A percentile compares a stretch with the other conserved stretches of the same genome.
phyloP scores from a whole-genome alignment of 2,113 vertebrate genomes.

The Hipposideros armiger region DNA sequence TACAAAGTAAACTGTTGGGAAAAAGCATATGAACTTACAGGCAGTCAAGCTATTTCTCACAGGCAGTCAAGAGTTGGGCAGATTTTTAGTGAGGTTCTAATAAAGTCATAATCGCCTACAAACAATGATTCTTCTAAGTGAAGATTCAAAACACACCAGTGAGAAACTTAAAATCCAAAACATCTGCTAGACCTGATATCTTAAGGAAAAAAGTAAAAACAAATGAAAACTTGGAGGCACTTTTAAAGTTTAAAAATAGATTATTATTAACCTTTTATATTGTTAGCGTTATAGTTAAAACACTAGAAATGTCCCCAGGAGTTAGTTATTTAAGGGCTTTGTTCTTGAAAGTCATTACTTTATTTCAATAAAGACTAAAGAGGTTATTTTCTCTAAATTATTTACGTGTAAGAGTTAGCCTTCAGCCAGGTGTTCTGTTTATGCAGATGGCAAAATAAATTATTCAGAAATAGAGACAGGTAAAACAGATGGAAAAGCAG shows the following conservation, averaged over 20 bases:
- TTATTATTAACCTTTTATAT: slow-evolving; percentile 76
- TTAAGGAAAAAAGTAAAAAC: slow-evolving; percentile 30
- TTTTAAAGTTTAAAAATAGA: slow-evolving; percentile 74
- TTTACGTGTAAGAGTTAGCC: slow-evolving; percentile 90
- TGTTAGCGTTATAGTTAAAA: slow-evolving; percentile 62
- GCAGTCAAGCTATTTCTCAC: background rate
- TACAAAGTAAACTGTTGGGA: background rate
- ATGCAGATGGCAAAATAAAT: slow-evolving; percentile 93
- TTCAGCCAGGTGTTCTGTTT: slow-evolving; percentile 90
- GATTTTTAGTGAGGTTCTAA: background rate
- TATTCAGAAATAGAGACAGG: slow-evolving; percentile 92
- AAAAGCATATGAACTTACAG: background rate
- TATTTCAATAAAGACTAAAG: slow-evolving; percentile 88
- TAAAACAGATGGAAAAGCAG: slow-evolving; percentile 93
- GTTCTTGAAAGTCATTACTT: slow-evolving; percentile 86
- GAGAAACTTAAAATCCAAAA: slow-evolving; percentile 51
- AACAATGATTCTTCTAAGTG: background rate
- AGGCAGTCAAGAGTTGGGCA: background rate
- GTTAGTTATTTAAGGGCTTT: slow-evolving; percentile 82
- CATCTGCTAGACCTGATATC: slow-evolving; percentile 37
- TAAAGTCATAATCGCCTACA: background rate
- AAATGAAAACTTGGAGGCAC: slow-evolving; percentile 48
- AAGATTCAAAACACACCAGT: background rate
- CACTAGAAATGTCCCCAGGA: slow-evolving; percentile 66
- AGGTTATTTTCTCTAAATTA: slow-evolving; percentile 91